Conservation (phyloP, 2,797 vertebrate genomes). For the Falco naumanni region DNA sequence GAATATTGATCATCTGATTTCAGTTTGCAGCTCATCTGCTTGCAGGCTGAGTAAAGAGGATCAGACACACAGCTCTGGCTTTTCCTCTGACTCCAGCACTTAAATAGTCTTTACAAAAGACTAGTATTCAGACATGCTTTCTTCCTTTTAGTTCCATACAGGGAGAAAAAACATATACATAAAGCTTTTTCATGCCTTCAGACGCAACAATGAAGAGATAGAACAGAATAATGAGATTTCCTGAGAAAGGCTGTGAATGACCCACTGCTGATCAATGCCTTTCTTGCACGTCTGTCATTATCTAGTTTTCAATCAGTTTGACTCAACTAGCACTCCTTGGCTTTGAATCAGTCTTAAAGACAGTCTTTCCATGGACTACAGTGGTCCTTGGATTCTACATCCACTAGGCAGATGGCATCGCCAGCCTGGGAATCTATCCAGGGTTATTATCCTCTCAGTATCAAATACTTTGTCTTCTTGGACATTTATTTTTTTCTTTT, state of each 20-base stretch:
- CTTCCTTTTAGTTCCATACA: not conserved
- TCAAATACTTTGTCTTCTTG: not conserved
- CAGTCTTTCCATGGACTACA: not conserved
- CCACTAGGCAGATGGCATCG: constrained; percentile 52
- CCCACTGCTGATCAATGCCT: not conserved
- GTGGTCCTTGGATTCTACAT: not conserved
- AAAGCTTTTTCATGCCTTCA: not conserved
- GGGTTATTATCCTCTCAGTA: not conserved
- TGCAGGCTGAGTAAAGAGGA: not conserved
- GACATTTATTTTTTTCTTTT: not conserved
- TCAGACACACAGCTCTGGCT: not conserved
- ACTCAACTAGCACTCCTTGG: not conserved
- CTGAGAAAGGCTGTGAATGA: not conserved
- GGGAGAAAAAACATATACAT: not conserved
- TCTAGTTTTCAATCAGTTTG: constrained; percentile 13
- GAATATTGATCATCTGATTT: not conserved
- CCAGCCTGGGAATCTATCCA: constrained; percentile 44
- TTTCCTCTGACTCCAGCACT: not conserved
- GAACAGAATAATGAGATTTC: not conserved
- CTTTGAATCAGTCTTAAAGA: not conserved
- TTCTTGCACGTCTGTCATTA: not conserved
- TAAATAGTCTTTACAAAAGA: not conserved
- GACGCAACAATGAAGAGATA: not conserved
- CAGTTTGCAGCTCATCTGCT: not conserved
- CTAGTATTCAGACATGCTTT: not conserved